Evolutionary conservation across 2,113 vertebrate genomes (phyloP).

Genomic region (Nipponia nippon): DNA sequence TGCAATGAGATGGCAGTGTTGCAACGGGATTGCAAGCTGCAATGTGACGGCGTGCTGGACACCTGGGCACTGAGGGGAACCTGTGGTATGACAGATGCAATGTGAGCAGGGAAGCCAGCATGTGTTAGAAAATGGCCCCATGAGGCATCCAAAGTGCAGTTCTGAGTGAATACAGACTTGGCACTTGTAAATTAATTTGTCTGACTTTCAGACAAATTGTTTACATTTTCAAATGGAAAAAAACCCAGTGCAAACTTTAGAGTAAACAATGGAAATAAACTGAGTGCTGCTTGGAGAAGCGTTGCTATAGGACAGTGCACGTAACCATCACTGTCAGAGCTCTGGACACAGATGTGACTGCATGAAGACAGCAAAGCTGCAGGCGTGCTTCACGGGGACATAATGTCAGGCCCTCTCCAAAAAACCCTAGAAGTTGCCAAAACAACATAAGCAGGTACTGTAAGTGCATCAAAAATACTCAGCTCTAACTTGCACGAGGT

Average conservation of each 20-base stretch:
- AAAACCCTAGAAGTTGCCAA: background rate
- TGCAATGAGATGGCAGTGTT: background rate
- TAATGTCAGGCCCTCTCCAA: background rate
- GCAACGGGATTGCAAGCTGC: background rate
- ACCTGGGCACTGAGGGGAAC: background rate
- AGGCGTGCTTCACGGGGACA: fast-evolving
- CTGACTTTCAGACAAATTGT: background rate
- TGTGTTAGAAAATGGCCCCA: fast-evolving
- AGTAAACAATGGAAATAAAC: fast-evolving
- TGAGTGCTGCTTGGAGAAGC: background rate
- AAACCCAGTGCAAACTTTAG: background rate
- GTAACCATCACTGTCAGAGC: background rate
- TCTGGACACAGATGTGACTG: fast-evolving
- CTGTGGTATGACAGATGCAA: no score
- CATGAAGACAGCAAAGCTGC: background rate
- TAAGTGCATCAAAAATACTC: background rate
- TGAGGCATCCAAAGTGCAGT: background rate
- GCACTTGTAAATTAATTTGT: background rate
- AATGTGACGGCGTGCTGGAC: fast-evolving
- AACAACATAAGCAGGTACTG: background rate
- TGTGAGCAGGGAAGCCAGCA: background rate
- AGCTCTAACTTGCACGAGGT: background rate
- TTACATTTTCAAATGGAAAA: background rate
- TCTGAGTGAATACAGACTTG: background rate
- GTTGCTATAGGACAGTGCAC: background rate